These are phyloP conservation scores for Aporophyla nigra DNA, from an alignment of 2,888 invertebrate genomes.

Conservation along the genomic window DNA sequence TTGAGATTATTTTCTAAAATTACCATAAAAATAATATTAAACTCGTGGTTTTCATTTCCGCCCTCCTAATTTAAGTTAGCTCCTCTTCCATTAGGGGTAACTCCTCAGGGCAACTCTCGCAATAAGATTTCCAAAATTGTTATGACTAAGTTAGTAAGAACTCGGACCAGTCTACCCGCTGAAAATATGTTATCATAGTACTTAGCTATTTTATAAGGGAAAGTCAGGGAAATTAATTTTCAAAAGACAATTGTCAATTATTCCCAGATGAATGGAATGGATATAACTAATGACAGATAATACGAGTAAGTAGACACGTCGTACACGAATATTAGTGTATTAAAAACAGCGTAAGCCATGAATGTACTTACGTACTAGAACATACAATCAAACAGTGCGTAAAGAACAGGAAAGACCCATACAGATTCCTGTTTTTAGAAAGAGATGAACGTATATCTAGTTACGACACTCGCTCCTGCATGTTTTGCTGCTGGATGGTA, in stretches of 20 bases:
- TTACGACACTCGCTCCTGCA: too few species aligned
- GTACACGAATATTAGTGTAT: too few species aligned
- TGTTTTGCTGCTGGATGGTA: too few species aligned
- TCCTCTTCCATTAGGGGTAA: slow-evolving; percentile 35
- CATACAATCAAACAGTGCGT: too few species aligned
- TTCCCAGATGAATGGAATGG: neutral
- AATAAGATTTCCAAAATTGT: slow-evolving; percentile 50
- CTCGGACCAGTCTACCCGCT: neutral
- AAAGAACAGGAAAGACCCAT: too few species aligned
- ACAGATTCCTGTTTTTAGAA: too few species aligned
- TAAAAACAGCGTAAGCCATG: too few species aligned
- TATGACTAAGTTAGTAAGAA: slow-evolving; percentile 49
- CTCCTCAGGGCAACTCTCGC: slow-evolving; percentile 30
- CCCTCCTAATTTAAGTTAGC: slow-evolving; percentile 38
- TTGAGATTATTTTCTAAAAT: slow-evolving; percentile 6
- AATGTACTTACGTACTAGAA: too few species aligned
- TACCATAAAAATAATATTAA: slow-evolving; percentile 21
- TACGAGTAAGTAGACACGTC: too few species aligned
- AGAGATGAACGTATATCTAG: too few species aligned
- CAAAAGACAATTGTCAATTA: neutral
- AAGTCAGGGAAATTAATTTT: too few species aligned
- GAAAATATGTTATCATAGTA: slow-evolving; percentile 12
- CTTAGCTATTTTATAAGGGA: neutral
- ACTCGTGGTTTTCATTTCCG: slow-evolving; percentile 38
- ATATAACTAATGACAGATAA: neutral